Evolutionary conservation across 2,797 vertebrate genomes (phyloP), one percentile per base, ranked within the genome.

Genomic region (Sternarchorhynchus goeldii): DNA sequence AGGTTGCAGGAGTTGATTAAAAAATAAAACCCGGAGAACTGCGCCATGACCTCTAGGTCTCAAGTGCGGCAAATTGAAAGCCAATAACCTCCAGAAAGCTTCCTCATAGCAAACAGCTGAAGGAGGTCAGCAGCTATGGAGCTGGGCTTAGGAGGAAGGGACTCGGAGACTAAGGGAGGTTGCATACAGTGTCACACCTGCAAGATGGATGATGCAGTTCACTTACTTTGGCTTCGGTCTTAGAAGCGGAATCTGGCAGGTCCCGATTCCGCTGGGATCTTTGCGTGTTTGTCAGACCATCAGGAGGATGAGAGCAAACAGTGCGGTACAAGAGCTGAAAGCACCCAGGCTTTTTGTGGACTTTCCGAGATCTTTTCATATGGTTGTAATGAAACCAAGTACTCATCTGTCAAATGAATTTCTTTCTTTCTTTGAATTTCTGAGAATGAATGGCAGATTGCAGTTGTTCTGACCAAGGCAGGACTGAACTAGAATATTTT

Each of bases 1-100:
- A 77, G 64, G 80, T 70, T 72, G 80, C 25, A 62, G 77, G 66
- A 86, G 76, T 85, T 89, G 86, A 90, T 87, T 89, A 88, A 87
- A 89, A 86, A 85, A 69, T 88, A 77, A 86, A 86, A 77, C 83
- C 77, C 68, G 77, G 36, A 71, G 85, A 21, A 73, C 73, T 64
- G 75, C 53, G 62, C 78, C 57, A 21, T 81, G 76, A 82, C 72
- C 83, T 69, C 76, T 53, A 68, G 72, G 76, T 67, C 75, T 78
- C 71, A 62, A 82, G 63, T 74, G 66, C 36, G 34, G 78, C 78
- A 82, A 84, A 84, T 72, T 81, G 78, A 85, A 85, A 81, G 83
- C 68, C 56, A 76, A 80, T 77, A 76, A 78, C 80, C 81, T 79
- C 67, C 21, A 36, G 55, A 63, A 62, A 75, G 53, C 71, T 78